Conservation (phyloP, 2,113 vertebrate species). For the Dicaeum eximium region DNA sequence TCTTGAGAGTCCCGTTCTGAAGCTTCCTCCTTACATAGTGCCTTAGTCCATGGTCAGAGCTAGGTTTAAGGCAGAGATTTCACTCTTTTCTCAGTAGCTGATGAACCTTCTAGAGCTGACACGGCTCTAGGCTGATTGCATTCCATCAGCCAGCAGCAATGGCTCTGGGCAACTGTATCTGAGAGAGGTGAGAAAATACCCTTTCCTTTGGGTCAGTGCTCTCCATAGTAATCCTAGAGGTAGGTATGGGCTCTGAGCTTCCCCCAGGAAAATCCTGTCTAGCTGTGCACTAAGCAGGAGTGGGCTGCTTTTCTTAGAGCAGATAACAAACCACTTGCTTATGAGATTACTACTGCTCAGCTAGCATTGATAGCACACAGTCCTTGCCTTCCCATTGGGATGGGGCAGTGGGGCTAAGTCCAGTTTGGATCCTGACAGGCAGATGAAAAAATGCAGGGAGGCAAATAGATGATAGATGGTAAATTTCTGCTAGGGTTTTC, state of each 20-base stretch:
- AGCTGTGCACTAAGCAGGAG: not conserved
- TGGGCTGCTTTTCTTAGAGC: not conserved
- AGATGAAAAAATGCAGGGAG: not conserved
- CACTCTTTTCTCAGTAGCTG: not conserved
- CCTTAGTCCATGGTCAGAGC: not conserved
- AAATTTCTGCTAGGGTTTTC: not conserved
- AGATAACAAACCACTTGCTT: not conserved
- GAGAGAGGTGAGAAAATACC: not conserved
- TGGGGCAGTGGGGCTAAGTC: not conserved
- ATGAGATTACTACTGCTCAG: not conserved
- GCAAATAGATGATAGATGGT: not conserved
- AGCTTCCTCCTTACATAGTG: not conserved
- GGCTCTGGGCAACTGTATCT: not conserved
- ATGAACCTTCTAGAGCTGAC: not conserved
- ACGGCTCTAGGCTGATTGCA: not conserved
- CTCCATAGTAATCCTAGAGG: not conserved
- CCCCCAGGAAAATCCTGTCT: not conserved
- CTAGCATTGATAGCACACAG: not conserved
- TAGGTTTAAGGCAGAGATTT: not conserved
- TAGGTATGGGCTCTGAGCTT: not conserved
- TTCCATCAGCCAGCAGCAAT: not conserved
- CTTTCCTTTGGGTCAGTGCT: not conserved
- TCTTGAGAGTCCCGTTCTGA: not conserved
- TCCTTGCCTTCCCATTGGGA: not conserved
- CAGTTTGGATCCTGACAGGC: not conserved